phyloP scores from a whole-genome alignment of 2,797 vertebrate genomes.

The Nasua narica region DNA sequence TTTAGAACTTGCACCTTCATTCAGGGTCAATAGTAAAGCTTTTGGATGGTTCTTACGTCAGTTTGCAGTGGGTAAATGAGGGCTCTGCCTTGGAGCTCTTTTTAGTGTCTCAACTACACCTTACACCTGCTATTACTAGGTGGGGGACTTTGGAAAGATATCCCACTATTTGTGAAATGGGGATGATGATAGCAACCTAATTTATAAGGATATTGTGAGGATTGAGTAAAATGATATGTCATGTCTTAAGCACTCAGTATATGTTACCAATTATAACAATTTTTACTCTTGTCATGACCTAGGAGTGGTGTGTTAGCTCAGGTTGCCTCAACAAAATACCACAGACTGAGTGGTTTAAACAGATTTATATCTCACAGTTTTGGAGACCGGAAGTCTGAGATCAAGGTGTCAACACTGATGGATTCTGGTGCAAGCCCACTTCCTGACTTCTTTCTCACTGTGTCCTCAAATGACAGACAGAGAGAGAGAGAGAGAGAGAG shows the following conservation, averaged over 20 bases:
- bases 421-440: not conserved
- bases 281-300: not conserved
- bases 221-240: not conserved
- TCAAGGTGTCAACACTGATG: too few relatives aligned
- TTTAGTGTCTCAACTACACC: not conserved
- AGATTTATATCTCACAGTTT: not conserved
- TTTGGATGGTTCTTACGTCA: not conserved
- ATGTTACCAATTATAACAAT: not conserved
- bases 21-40: not conserved
- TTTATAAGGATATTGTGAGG: not conserved
- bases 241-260: not conserved
- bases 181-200: not conserved
- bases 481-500: too few relatives aligned
- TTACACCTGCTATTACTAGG: not conserved
- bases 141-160: not conserved
- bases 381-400: not conserved
- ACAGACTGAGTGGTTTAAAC: not conserved
- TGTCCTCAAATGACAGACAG: not conserved
- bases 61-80: not conserved
- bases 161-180: not conserved
- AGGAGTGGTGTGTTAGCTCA: not conserved
- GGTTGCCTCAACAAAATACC: not conserved
- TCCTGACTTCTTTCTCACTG: not conserved
- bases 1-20: not conserved
- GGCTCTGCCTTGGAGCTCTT: not conserved